Evolutionary conservation across 2,888 invertebrate genomes (phyloP), one percentile per base, ranked within the genome.

Genomic region (Rapana venosa): DNA sequence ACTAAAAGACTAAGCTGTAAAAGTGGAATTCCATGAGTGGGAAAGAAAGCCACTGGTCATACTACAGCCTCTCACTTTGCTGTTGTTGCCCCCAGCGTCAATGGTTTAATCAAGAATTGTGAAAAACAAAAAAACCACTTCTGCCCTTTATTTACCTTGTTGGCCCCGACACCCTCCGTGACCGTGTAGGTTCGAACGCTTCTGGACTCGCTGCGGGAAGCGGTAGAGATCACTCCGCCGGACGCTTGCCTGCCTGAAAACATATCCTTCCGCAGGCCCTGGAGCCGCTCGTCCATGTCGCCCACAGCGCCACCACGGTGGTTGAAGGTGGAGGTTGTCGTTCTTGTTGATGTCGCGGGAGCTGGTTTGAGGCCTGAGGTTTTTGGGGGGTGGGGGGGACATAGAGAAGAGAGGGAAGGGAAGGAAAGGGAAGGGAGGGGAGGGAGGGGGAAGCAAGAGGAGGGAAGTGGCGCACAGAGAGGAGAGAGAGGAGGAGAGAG

Each of bases 161-260:
- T 90, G 0, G 90, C 30, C 8, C 90, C 91, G 15, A 56, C 32
- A 87, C 93, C 93, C 88, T 93, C 93, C 20, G 93, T 93, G 17
- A 88, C 90, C 1, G 93, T 93, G 79, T 88, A 92, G 17, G 93
- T 93, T 58, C 91, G 84, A 17, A 86, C 88, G 17, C 87, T 88
- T 8, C 89, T 58, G 6, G 88, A 88, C 87, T 91, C 90, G 0
- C 87, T 87, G n/a, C 85, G 30, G 20, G 85, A 79, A 2, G 32
- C 17, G 6, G 92, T 91, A 22, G 92, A 91, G 77, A 11, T 77
- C 32, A 30, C 20, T 70, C 90, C 90, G 17, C 90, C 91, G 79
- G 92, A 91, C 17, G 87, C 90, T 11, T 92, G 91, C n/a, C 61
- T 22, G 22, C 91, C 91, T 13, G 90, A 88, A 56, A 87, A 89